Evolutionary conservation across 2,797 vertebrate species (phyloP).

Genomic region (Eulemur mongoz): DNA sequence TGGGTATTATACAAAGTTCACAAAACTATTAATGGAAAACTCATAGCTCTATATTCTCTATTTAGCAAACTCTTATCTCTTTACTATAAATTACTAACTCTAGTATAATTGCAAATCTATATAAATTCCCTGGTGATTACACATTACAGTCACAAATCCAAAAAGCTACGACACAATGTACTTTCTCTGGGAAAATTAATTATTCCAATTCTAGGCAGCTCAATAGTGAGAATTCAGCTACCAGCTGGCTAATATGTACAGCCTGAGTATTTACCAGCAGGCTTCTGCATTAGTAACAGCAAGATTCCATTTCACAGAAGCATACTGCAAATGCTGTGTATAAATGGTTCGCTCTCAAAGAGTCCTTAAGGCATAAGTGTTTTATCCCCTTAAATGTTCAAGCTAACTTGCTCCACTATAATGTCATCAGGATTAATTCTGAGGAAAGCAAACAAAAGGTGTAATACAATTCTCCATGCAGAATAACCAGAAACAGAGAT

Average conservation of each 20-base stretch:
- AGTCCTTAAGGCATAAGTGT: conserved; percentile 86
- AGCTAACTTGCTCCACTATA: conserved; percentile 83
- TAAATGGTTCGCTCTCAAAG: conserved; percentile 85
- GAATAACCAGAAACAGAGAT: conserved; percentile 46
- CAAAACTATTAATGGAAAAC: conserved; percentile 75
- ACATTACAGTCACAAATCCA: conserved; percentile 85
- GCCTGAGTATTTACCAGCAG: conserved; percentile 88
- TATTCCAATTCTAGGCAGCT: conserved; percentile 86
- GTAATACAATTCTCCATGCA: conserved; percentile 44
- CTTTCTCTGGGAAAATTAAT: conserved; percentile 86
- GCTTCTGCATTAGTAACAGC: conserved; percentile 88
- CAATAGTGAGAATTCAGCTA: conserved; percentile 85
- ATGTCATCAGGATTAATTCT: conserved; percentile 86
- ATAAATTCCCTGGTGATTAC: conserved; percentile 84
- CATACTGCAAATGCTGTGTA: conserved; percentile 81
- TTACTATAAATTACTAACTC: conserved; percentile 81
- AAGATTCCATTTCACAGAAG: conserved; percentile 85
- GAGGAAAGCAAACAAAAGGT: conserved; percentile 72
- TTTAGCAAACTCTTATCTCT: conserved; percentile 69
- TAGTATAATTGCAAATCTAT: conserved; percentile 84
- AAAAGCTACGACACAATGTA: conserved; percentile 81
- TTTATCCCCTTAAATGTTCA: conserved; percentile 85
- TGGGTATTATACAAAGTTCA: conserved; percentile 52
- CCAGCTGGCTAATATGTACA: conserved; percentile 87
- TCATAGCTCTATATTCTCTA: conserved; percentile 63